Percentiles rank a stretch among this genome's conserved stretches.
Conservation (phyloP, 2,797 vertebrate species). For the Artibeus jamaicensis region DNA sequence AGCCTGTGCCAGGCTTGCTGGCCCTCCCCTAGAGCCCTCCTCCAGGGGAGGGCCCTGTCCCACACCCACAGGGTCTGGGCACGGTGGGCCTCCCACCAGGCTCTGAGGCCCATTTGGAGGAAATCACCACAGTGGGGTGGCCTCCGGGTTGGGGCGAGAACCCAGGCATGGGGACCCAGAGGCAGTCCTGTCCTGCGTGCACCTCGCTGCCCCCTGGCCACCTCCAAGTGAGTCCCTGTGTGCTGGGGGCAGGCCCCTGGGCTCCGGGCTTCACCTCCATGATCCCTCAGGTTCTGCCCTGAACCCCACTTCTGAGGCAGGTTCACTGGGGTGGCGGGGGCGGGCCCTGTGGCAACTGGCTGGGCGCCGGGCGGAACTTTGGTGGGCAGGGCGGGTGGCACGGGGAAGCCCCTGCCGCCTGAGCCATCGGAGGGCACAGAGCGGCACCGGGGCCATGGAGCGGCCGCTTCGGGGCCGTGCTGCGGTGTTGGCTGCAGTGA, state of each 20-base stretch:
- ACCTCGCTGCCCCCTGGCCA: not conserved
- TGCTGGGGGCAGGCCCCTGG: rapidly evolving
- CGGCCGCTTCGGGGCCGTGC: not conserved
- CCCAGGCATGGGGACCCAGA: not conserved
- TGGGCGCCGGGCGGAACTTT: not conserved
- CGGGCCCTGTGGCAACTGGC: not conserved
- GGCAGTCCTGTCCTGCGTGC: too few species aligned
- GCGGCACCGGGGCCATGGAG: slow-evolving; percentile 20
- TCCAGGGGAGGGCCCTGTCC: not conserved
- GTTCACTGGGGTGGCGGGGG: not conserved
- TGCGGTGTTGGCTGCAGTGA: slow-evolving; percentile 25
- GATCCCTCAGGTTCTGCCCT: not conserved
- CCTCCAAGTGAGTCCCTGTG: not conserved
- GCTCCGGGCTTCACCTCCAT: not conserved
- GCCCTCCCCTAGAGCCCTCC: too few species aligned
- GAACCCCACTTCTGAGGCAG: not conserved
- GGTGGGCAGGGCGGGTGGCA: not conserved
- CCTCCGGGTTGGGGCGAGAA: not conserved
- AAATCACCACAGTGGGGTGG: not conserved
- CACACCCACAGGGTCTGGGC: not conserved
- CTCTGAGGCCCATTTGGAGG: not conserved
- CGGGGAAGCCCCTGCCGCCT: not conserved
- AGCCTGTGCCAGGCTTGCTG: rapidly evolving
- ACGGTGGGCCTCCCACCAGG: not conserved
- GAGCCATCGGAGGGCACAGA: not conserved